phyloP scores from a whole-genome alignment of 2,888 invertebrate genomes.

The Pandemis corylana region DNA sequence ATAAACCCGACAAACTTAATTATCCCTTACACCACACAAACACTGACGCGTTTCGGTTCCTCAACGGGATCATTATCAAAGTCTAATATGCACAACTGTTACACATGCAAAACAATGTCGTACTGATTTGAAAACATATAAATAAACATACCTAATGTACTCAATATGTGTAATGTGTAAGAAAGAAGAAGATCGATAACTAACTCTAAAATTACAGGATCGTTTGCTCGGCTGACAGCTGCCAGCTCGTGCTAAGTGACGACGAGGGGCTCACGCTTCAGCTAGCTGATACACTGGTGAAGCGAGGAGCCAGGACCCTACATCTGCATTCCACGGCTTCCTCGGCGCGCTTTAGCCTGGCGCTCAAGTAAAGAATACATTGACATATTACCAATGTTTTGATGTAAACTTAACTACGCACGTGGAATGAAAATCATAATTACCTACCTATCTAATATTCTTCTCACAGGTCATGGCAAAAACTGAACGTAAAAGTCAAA shows the following conservation, averaged over 20 bases:
- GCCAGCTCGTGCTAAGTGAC: slow-evolving; percentile 54
- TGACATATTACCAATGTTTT: no score
- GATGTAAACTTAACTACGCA: background rate
- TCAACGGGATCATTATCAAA: no score
- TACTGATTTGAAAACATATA: no score
- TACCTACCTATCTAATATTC: background rate
- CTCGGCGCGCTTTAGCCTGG: slow-evolving; percentile 2
- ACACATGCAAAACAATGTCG: no score
- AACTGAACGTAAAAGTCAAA: slow-evolving; percentile 40
- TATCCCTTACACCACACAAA: no score
- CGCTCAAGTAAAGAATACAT: background rate
- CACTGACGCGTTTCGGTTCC: no score
- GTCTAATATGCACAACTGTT: no score
- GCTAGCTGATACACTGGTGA: slow-evolving; percentile 56
- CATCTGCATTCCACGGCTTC: slow-evolving; percentile 45
- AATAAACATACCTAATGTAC: no score
- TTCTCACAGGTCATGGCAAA: slow-evolving; percentile 43
- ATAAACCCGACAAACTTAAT: no score
- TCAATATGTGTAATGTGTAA: no score
- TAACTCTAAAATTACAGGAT: slow-evolving; percentile 42
- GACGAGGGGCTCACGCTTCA: slow-evolving; percentile 52
- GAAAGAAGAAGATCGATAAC: no score
- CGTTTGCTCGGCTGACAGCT: slow-evolving; percentile 36
- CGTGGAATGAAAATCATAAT: background rate
- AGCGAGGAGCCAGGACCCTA: slow-evolving; percentile 58